A percentile compares a stretch with the other conserved stretches of the same genome.
Evolutionary conservation across 2,113 vertebrate species (phyloP).

Genomic region (Antechinus stuartii): DNA sequence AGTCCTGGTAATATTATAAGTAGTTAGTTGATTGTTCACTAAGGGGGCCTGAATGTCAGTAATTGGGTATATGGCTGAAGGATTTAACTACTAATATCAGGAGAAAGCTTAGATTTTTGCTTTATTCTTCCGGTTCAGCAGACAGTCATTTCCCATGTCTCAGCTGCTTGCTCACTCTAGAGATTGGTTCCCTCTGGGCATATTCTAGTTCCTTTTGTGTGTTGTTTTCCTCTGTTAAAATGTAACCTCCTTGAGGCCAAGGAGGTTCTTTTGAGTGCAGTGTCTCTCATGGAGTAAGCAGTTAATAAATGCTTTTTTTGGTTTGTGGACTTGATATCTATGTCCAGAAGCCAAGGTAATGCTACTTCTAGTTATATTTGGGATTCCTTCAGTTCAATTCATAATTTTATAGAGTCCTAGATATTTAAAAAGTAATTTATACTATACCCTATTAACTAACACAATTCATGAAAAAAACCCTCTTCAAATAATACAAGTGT

Average conservation of each 20-base stretch:
- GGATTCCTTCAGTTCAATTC: neutral
- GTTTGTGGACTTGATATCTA: neutral
- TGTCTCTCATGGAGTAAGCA: neutral
- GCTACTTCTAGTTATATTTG: neutral
- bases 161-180: neutral
- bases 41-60: neutral
- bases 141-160: neutral
- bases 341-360: slow-evolving; percentile 21
- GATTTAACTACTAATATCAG: neutral
- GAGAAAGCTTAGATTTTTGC: neutral
- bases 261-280: neutral
- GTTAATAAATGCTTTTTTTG: neutral
- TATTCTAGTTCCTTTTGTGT: neutral
- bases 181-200: neutral
- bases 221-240: neutral
- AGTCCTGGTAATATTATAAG: neutral
- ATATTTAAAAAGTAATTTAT: slow-evolving; percentile 23
- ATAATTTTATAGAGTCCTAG: slow-evolving; percentile 8
- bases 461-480: neutral
- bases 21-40: neutral
- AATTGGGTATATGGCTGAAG: neutral
- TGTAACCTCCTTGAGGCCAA: neutral
- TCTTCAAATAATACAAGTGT: neutral
- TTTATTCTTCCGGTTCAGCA: neutral
- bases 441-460: neutral